Evolutionary conservation across 2,113 vertebrate species (phyloP).

Genomic region (Tringa solitaria): DNA sequence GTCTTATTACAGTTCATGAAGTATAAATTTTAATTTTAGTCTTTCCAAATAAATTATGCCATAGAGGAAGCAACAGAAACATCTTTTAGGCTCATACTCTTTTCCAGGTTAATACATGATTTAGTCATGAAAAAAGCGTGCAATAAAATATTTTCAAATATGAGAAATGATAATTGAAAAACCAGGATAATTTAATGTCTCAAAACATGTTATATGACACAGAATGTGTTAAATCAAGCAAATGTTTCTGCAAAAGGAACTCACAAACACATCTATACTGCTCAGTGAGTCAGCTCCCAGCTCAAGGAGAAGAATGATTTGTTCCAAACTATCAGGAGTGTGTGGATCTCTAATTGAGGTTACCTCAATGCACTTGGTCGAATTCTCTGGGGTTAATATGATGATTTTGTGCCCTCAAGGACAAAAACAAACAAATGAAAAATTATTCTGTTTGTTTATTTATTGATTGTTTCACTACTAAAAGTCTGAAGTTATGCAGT

Average conservation of each 20-base stretch:
- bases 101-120: neutral
- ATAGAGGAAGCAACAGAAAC: neutral
- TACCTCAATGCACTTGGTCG: neutral
- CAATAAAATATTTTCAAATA: neutral
- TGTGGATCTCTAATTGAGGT: neutral
- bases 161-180: neutral
- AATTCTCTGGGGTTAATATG: neutral
- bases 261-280: neutral
- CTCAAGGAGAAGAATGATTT: neutral
- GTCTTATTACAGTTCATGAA: neutral
- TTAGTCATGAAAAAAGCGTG: neutral
- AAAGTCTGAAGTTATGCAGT: neutral
- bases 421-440: neutral
- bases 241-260: neutral
- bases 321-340: neutral
- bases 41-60: neutral
- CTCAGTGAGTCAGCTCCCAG: neutral
- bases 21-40: neutral
- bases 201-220: neutral
- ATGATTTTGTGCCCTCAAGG: neutral
- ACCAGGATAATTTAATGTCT: neutral
- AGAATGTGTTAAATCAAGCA: neutral
- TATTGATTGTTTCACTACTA: neutral
- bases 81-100: neutral
- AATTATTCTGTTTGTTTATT: neutral